Base-by-base conservation (phyloP, 23 tunicate species). In the Botrylloides violaceus region DNA sequence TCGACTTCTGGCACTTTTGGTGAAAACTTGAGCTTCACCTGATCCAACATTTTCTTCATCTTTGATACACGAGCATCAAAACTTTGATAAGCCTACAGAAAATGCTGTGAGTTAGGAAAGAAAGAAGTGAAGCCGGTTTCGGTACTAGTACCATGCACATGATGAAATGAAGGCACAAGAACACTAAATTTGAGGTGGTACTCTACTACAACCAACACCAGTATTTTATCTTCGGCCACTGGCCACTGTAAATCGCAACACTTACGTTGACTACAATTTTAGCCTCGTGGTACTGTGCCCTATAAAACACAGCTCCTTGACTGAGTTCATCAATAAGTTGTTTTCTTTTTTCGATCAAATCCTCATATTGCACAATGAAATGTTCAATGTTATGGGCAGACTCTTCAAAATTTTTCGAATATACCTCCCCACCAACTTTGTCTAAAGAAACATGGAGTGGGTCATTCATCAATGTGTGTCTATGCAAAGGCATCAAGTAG, bases 271-370 rank as follows among this genome's bases (percentile, higher is more conserved):
- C 96, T 32, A 88, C 96, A 30, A 81, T 88, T 72, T 81, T 77
- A 1, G 96, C 96, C 65, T 88, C 96, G 31, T 88, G 96, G 32
- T 81, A 88, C 55, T 81, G 96, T 9, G 96, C 96, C 56, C 84
- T 76, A 59, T 88, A 88, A 66, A 82, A 88, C 9, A 88, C 83
- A 0, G 88, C 55, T 33, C 88, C 96, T 36, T 88, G 85, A 12
- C 72, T 78, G 35, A 88, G 72, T 21, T 66, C 43, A 4, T 88
- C 96, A 2, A 88, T 32, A 26, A 88, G 68, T 7, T 63, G 58
- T 49, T 88, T 88, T 30, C 88, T 76, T 29, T 48, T 48, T 73
- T 88, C 88, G 21, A 88, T 73, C 59, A 75, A 82, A 21, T 64
- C 77, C 56, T 88, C 88, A 65, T 59, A 88, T n/a, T 76, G 76